Conservation (phyloP, 2,888 invertebrate species). For the Drosophila seclusa region DNA sequence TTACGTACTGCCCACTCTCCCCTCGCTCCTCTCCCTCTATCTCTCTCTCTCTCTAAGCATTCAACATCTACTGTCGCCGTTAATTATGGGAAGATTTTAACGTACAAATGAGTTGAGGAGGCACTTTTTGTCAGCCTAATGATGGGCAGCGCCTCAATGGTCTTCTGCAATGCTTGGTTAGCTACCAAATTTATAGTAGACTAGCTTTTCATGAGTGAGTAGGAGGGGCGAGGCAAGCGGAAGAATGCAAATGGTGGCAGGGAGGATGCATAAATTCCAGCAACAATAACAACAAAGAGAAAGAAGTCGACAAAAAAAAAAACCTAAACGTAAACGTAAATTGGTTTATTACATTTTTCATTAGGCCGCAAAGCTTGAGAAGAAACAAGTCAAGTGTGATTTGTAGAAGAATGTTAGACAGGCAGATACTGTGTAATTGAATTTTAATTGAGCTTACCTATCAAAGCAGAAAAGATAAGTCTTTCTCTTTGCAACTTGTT, state of each 20-base stretch:
- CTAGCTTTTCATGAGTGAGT: slow-evolving; percentile 5
- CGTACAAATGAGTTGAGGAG: slow-evolving; percentile 71
- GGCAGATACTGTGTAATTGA: not conserved
- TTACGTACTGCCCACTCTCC: slow-evolving; percentile 36
- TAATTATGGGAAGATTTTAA: slow-evolving; percentile 78
- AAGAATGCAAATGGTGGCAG: slow-evolving; percentile 57
- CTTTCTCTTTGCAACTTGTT: not conserved
- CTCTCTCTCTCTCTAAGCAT: slow-evolving; percentile 30
- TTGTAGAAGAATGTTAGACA: not conserved
- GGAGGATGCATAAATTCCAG: slow-evolving; percentile 23
- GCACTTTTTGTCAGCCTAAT: slow-evolving; percentile 75
- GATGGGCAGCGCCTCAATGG: slow-evolving; percentile 67
- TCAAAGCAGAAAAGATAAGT: not conserved
- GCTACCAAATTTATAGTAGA: slow-evolving; percentile 68
- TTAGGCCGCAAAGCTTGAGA: slow-evolving; percentile 55
- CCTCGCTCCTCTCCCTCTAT: slow-evolving; percentile 16
- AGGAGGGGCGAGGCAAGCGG: slow-evolving; percentile 17
- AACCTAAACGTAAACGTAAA: slow-evolving; percentile 43
- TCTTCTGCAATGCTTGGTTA: slow-evolving; percentile 64
- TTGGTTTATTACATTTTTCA: slow-evolving; percentile 75
- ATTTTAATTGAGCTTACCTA: not conserved
- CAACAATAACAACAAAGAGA: slow-evolving; percentile 19
- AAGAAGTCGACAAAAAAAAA: slow-evolving; percentile 1
- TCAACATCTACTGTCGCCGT: slow-evolving; percentile 52
- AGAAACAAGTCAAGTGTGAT: slow-evolving; percentile 20